phyloP scores from a whole-genome alignment of 2,113 vertebrate genomes.

The Xiphorhynchus elegans region DNA sequence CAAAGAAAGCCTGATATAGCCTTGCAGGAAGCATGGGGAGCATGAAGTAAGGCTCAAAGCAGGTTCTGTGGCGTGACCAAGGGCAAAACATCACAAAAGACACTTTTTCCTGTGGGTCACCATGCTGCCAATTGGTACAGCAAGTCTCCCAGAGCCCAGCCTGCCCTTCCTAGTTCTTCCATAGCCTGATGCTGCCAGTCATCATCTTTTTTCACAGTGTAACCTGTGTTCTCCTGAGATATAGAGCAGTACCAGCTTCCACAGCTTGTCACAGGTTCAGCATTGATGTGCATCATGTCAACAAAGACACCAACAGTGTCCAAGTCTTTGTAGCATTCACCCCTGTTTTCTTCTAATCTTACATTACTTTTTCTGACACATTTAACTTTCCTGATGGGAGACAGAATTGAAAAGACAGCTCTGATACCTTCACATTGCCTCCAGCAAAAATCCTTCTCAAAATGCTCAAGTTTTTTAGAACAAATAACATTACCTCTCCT shows the following conservation, averaged over 20 bases:
- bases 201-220: neutral
- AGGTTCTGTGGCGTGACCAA: rapidly evolving
- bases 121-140: neutral
- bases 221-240: neutral
- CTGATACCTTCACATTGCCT: neutral
- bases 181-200: neutral
- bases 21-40: rapidly evolving
- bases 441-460: neutral
- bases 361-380: neutral
- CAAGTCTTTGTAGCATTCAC: neutral
- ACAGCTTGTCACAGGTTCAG: neutral
- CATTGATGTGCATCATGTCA: neutral
- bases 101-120: neutral
- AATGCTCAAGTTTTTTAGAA: neutral
- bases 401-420: neutral
- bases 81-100: neutral
- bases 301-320: neutral
- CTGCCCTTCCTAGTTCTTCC: neutral
- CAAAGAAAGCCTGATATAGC: neutral
- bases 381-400: neutral
- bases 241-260: neutral
- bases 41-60: neutral
- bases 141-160: neutral
- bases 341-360: neutral
- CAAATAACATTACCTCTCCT: neutral